Evolutionary conservation across 2,113 vertebrate species (phyloP).

Genomic region (Gasterosteus nipponicus): DNA sequence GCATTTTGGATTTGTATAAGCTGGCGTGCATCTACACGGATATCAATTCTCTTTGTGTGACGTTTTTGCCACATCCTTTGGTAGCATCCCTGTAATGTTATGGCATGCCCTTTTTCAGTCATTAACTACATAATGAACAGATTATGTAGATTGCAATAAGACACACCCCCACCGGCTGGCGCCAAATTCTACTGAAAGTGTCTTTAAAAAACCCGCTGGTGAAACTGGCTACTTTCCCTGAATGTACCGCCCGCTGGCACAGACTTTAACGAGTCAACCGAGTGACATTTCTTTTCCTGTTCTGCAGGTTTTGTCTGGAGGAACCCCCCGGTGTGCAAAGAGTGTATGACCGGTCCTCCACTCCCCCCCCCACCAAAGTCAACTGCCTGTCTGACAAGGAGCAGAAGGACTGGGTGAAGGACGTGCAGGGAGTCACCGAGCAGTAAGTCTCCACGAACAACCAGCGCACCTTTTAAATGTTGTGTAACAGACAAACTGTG

Average conservation of each 20-base stretch:
- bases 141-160: too few species aligned
- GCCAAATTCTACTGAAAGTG: background rate
- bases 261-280: background rate
- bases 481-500: background rate
- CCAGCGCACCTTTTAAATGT: too few species aligned
- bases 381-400: slow-evolving; percentile 88
- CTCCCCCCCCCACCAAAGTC: slow-evolving; percentile 87
- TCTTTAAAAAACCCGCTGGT: background rate
- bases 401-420: slow-evolving; percentile 91
- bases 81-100: background rate
- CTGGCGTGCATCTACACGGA: background rate
- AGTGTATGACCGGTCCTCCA: slow-evolving; percentile 82
- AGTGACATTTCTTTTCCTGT: background rate
- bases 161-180: background rate
- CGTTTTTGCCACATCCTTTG: too few species aligned
- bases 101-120: too few species aligned
- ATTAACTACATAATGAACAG: too few species aligned
- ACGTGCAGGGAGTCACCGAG: slow-evolving; percentile 92
- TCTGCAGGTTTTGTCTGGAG: slow-evolving; percentile 88
- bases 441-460: slow-evolving; percentile 80
- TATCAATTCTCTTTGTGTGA: background rate
- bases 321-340: slow-evolving; percentile 88
- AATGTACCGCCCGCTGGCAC: background rate
- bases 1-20: background rate
- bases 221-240: background rate